Evolutionary conservation across 1,140 invertebrate genomes (phyloP), one percentile per base, ranked within the genome.

Genomic region (Macrostomum lignano): DNA sequence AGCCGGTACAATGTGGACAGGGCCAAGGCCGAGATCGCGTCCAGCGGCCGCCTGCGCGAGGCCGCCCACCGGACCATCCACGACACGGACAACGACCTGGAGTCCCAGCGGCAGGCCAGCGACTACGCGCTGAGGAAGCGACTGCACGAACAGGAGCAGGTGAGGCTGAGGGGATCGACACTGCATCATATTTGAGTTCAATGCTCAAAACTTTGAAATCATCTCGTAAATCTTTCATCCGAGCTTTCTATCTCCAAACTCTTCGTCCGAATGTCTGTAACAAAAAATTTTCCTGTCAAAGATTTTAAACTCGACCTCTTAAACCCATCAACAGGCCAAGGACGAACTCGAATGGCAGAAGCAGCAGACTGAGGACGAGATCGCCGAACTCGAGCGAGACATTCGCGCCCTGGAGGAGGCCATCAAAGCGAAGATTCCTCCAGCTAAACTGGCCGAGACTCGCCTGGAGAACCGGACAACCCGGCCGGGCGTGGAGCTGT

Each of bases 331-430:
- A n/a, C n/a, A n/a, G 40, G 69, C 72, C 1, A 65, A 69, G 36
- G 74, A 75, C 46, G 75, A 84, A 49, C 55, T 79, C 9, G 66
- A 75, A 35, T 81, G 74, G 73, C 74, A 81, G 53, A 71, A 71
- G 44, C 52, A 67, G 38, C 48, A 76, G 69, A 71, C 74, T 55
- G 65, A 71, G 44, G 68, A 72, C 36, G 76, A 79, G 53, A 76
- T 79, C 67, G 69, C 71, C 13, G 47, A 55, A 34, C 33, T 60
- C 34, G 52, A 57, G 39, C 49, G 53, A 36, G 55, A 60, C 36
- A 55, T 60, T 26, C 44, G 51, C 17, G 46, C 45, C 30, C 35
- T 58, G 9, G 48, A 57, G 35, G 48, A 52, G 26, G 42, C 53
- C 5, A 57, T 58, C 36, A 35, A 46, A 21, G 51, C 43, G 23